phyloP scores from a whole-genome alignment of 2,113 vertebrate species.

The Microtus pennsylvanicus region DNA sequence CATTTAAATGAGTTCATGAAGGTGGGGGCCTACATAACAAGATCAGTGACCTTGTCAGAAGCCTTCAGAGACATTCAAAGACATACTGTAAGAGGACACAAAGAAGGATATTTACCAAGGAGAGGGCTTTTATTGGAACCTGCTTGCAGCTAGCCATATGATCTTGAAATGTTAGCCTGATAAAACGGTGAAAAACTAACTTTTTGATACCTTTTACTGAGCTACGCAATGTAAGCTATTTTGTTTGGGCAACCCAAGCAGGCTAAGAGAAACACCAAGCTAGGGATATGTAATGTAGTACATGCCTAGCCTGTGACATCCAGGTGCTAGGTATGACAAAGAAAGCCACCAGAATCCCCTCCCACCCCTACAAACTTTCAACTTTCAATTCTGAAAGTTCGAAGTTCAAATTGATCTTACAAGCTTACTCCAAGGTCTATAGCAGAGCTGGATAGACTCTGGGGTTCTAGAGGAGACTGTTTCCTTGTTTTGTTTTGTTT shows the following conservation, averaged over 20 bases:
- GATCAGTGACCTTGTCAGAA: background rate
- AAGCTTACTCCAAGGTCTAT: background rate
- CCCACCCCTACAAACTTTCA: background rate
- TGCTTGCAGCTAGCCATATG: too few species aligned
- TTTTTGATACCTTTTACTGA: background rate
- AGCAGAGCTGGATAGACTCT: background rate
- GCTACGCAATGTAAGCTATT: background rate
- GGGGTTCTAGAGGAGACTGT: background rate
- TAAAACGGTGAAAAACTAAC: background rate
- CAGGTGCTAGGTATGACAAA: background rate
- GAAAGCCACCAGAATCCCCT: background rate
- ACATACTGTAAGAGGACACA: background rate
- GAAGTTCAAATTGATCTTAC: background rate
- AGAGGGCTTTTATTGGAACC: background rate
- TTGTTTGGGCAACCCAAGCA: background rate
- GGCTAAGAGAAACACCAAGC: background rate
- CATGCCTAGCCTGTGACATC: background rate
- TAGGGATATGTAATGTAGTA: background rate
- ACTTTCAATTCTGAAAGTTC: background rate
- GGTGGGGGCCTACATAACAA: background rate
- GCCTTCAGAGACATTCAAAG: background rate
- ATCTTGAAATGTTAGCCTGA: background rate
- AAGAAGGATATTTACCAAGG: background rate
- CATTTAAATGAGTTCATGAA: background rate
- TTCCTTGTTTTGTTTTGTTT: too few species aligned